A percentile compares a stretch with the other conserved stretches of the same genome.
Conservation (phyloP, 2,113 vertebrate genomes). For the Alethe castanea region DNA sequence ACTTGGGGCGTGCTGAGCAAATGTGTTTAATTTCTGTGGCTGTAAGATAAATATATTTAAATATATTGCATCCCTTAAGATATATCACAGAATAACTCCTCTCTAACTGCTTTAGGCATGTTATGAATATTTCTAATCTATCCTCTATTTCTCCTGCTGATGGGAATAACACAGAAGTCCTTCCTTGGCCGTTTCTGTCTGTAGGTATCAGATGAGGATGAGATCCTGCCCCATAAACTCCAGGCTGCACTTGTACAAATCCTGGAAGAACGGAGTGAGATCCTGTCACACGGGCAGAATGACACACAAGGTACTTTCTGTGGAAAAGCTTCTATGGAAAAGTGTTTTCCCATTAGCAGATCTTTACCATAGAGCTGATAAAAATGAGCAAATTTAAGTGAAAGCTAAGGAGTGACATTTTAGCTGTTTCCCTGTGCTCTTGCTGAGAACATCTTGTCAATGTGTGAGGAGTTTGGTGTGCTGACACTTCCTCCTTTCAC, state of each 20-base stretch:
- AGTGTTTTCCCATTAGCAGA: background rate
- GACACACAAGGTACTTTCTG: conserved; percentile 73
- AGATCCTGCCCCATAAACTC: conserved; percentile 93
- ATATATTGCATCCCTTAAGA: background rate
- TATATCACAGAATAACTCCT: background rate
- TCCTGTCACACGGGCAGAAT: conserved; percentile 77
- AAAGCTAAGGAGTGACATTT: background rate
- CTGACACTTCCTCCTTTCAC: background rate
- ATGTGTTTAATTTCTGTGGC: background rate
- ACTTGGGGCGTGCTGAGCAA: background rate
- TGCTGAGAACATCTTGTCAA: background rate
- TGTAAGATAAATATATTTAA: background rate
- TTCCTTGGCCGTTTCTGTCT: background rate
- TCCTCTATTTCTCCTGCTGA: background rate
- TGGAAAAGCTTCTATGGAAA: background rate
- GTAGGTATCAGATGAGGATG: conserved; percentile 91
- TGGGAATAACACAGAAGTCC: background rate
- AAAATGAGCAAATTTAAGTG: background rate
- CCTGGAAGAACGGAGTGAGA: conserved; percentile 87
- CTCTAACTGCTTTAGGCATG: background rate
- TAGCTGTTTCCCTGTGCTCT: background rate
- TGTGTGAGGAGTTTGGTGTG: background rate
- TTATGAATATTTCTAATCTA: background rate
- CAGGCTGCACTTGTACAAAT: conserved; percentile 90
- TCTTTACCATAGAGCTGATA: background rate